A percentile compares a stretch with the other conserved stretches of the same genome.
Conservation (phyloP, 2,797 vertebrate species). For the Pseudochirops cupreus region DNA sequence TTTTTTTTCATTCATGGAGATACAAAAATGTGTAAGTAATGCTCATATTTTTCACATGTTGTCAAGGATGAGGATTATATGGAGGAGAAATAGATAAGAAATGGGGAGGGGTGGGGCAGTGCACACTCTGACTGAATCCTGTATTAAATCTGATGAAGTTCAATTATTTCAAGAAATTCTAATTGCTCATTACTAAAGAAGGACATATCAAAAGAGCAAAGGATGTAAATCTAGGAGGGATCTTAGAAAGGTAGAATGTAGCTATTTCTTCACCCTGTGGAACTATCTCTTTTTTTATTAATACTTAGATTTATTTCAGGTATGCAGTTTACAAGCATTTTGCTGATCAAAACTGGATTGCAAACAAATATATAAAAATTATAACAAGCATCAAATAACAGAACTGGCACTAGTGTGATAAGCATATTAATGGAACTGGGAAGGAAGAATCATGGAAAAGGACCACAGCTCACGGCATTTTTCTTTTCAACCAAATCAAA, state of each 20-base stretch:
- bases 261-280: background rate
- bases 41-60: constrained; percentile 25
- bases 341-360: constrained; percentile 92
- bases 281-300: constrained; percentile 61
- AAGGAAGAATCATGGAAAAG: constrained; percentile 82
- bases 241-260: background rate
- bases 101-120: background rate
- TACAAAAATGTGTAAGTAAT: constrained; percentile 49
- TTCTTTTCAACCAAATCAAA: constrained; percentile 83
- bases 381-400: constrained; percentile 90
- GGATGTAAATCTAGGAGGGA: background rate
- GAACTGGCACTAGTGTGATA: constrained; percentile 95
- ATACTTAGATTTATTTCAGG: constrained; percentile 92
- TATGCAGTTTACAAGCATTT: constrained; percentile 96
- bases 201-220: background rate
- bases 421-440: constrained; percentile 86
- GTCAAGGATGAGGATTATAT: constrained; percentile 19
- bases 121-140: background rate
- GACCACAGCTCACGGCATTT: constrained; percentile 87
- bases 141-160: constrained; percentile 8
- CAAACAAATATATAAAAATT: constrained; percentile 97
- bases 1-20: constrained; percentile 58
- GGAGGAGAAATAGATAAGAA: constrained; percentile 27
- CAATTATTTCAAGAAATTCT: constrained; percentile 15
- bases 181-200: background rate